Percentiles rank a stretch among this genome's conserved stretches.
phyloP scores from a whole-genome alignment of 2,113 vertebrate genomes.

The Vombatus ursinus region DNA sequence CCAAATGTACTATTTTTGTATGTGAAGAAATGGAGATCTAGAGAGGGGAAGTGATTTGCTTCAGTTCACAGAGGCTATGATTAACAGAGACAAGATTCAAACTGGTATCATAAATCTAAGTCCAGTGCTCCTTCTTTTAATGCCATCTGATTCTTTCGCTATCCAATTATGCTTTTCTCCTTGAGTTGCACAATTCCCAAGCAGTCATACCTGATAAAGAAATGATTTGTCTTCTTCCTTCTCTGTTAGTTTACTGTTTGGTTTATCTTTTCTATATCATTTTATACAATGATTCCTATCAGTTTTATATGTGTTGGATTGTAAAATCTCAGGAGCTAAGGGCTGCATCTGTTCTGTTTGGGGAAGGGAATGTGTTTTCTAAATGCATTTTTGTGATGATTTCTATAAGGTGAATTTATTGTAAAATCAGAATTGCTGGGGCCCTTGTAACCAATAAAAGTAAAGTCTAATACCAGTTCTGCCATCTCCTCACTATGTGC shows the following conservation, averaged over 20 bases:
- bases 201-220: not conserved
- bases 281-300: not conserved
- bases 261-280: not conserved
- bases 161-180: not conserved
- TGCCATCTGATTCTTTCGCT: not conserved
- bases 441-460: not conserved
- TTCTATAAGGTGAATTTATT: not conserved
- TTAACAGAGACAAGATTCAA: not conserved
- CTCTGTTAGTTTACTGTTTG: not conserved
- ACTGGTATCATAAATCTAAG: not conserved
- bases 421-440: not conserved
- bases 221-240: not conserved
- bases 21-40: not conserved
- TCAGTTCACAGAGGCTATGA: not conserved
- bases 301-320: not conserved
- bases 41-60: not conserved
- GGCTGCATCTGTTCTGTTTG: not conserved
- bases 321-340: not conserved
- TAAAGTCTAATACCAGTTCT: not conserved
- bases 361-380: not conserved
- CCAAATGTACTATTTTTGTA: not conserved
- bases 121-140: not conserved
- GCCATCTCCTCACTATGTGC: not conserved
- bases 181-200: not conserved
- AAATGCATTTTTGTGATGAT: not conserved